Evolutionary conservation across 2,797 vertebrate species (phyloP).

Genomic region (Valencia hispanica): DNA sequence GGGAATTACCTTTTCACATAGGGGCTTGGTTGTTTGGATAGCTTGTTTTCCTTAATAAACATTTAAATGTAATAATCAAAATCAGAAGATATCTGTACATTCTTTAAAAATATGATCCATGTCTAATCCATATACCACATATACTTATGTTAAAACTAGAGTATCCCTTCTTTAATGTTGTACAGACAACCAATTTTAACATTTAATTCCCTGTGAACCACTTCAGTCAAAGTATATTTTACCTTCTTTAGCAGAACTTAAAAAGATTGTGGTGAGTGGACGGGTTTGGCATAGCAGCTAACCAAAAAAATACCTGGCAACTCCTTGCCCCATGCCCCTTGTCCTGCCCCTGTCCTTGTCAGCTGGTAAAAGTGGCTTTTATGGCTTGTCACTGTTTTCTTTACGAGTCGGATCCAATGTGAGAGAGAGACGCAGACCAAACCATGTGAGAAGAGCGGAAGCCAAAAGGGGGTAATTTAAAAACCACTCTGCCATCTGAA

Average conservation of each 20-base stretch:
- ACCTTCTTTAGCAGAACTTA: neutral
- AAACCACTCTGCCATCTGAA: slow-evolving; percentile 81
- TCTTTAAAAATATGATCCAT: neutral
- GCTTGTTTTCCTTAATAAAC: neutral
- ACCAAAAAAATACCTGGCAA: slow-evolving; percentile 39
- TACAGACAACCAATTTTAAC: neutral
- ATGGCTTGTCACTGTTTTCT: slow-evolving; percentile 81
- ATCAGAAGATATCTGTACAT: neutral
- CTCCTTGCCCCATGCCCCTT: slow-evolving; percentile 52
- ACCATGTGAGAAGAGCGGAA: slow-evolving; percentile 80
- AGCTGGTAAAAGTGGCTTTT: slow-evolving; percentile 81
- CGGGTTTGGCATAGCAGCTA: slow-evolving; percentile 26
- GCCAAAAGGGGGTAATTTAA: slow-evolving; percentile 82
- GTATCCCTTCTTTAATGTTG: neutral
- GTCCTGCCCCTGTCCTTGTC: slow-evolving; percentile 71
- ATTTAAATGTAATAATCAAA: slow-evolving; percentile 1
- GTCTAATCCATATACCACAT: neutral
- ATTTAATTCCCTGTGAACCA: neutral
- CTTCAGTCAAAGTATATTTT: slow-evolving; percentile 1
- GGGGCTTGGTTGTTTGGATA: neutral
- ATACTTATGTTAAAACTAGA: neutral
- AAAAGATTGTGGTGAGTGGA: slow-evolving; percentile 6
- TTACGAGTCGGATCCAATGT: slow-evolving; percentile 74
- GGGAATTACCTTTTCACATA: neutral
- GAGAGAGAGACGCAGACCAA: slow-evolving; percentile 78